These are phyloP conservation scores for Bombus sibiricus DNA, from an alignment of 1,140 invertebrate species.

Conservation along the genomic window DNA sequence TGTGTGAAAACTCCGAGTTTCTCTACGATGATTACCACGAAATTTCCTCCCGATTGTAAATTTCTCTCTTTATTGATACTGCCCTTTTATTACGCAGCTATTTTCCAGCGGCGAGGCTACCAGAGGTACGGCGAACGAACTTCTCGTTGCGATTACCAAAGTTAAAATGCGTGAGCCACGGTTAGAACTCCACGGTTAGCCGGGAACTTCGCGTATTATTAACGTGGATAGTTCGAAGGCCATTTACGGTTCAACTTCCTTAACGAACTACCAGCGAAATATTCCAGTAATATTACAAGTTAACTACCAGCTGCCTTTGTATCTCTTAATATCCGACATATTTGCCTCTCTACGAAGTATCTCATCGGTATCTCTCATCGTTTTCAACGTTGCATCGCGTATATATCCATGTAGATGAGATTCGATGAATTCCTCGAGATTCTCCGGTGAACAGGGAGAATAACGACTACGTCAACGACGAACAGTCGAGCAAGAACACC, in stretches of 20 bases:
- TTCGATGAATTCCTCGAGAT: constrained; percentile 12
- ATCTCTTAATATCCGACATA: not conserved
- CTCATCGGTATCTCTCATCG: not conserved
- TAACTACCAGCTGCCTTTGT: not conserved
- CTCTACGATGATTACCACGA: not conserved
- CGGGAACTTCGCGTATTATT: not conserved
- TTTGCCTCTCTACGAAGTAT: not conserved
- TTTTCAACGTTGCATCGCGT: not conserved
- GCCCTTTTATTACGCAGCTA: not conserved
- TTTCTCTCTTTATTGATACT: constrained; percentile 1
- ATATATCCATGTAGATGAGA: constrained; percentile 5
- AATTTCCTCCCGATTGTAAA: not conserved
- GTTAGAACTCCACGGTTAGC: not conserved
- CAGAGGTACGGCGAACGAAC: not conserved
- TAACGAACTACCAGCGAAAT: not conserved
- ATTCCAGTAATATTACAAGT: not conserved
- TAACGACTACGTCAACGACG: constrained; percentile 17
- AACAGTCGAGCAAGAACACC: constrained; percentile 17
- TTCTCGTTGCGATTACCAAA: not conserved
- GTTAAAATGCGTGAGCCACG: not conserved
- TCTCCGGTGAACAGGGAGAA: not conserved
- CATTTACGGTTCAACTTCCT: not conserved
- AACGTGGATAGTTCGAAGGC: not conserved
- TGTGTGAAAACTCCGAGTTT: too few relatives aligned
- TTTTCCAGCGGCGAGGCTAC: not conserved